Conservation (phyloP, 1,140 invertebrate genomes). For the Sinella curviseta region DNA sequence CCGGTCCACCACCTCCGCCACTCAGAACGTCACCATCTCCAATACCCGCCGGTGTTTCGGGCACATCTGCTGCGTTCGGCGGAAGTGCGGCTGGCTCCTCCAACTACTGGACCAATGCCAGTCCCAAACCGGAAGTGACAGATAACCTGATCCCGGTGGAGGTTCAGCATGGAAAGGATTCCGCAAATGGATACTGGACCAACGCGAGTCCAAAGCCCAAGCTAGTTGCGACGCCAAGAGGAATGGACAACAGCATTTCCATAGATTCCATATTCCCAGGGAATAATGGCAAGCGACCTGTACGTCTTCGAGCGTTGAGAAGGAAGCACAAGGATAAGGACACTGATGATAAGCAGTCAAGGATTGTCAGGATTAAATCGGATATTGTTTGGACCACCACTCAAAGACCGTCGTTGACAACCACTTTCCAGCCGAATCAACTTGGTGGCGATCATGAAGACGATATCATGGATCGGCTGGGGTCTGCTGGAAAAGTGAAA, state of each 20-base stretch:
- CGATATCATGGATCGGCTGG: too few relatives aligned
- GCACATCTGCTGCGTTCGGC: neutral
- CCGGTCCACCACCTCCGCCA: neutral
- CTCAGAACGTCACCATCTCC: neutral
- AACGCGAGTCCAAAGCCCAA: neutral
- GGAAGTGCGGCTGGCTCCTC: neutral
- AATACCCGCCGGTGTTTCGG: neutral
- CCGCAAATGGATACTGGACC: neutral
- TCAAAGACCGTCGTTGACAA: neutral
- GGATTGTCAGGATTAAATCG: neutral
- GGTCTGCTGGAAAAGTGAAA: neutral
- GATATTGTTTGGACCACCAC: constrained; percentile 7
- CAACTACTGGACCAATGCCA: neutral
- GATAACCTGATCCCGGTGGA: neutral
- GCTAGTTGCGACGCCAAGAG: neutral
- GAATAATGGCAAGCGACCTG: neutral
- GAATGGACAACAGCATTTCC: neutral
- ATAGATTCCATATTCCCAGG: neutral
- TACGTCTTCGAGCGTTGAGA: neutral
- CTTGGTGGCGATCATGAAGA: too few relatives aligned
- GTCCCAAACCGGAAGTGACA: neutral
- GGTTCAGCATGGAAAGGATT: neutral
- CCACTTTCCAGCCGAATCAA: neutral
- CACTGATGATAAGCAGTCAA: neutral
- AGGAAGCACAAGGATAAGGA: neutral